Percentiles rank a stretch among this genome's conserved stretches.
These are phyloP conservation scores for Procavia capensis DNA, from an alignment of 2,113 vertebrate species.

Conservation along the genomic window DNA sequence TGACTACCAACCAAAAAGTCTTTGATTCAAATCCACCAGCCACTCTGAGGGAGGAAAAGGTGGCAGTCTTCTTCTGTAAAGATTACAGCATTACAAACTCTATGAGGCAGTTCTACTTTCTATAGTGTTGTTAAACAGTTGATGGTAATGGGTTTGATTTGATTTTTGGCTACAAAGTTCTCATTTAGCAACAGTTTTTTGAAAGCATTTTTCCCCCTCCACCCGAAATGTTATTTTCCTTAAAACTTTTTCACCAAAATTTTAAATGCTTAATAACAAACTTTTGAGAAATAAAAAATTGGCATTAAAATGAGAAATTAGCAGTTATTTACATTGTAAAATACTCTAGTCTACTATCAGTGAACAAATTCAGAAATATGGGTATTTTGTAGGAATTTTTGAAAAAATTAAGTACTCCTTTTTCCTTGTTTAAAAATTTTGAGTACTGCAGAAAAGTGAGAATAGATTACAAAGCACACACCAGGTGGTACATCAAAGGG, in stretches of 20 bases:
- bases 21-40: no score
- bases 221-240: background rate
- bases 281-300: background rate
- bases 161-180: background rate
- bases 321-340: background rate
- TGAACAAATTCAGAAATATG: background rate
- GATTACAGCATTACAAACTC: no score
- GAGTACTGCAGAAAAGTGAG: background rate
- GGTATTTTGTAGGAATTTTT: background rate
- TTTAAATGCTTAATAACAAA: background rate
- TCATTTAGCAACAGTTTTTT: background rate
- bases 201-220: background rate
- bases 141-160: background rate
- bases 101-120: no score
- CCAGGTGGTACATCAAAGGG: background rate
- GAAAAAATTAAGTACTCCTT: background rate
- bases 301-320: background rate
- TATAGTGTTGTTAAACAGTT: no score
- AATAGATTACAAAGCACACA: slow-evolving; percentile 39
- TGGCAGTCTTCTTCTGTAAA: no score
- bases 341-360: background rate
- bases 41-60: no score
- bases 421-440: no score
- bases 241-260: background rate
- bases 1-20: no score